Evolutionary conservation across 1,140 invertebrate species (phyloP).

Genomic region (Eupristina koningsbergeri): DNA sequence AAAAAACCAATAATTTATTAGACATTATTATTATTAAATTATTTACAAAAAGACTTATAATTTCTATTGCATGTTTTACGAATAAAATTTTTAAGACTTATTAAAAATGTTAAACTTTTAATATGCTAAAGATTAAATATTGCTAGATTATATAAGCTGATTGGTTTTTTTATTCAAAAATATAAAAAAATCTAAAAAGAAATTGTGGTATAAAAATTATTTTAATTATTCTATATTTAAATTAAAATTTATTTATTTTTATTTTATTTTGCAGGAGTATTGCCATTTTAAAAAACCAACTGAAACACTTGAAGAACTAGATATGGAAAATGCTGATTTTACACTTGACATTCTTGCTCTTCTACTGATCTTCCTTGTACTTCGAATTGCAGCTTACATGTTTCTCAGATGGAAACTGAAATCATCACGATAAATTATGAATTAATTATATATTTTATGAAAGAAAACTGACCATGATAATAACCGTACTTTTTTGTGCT

Average conservation of each 20-base stretch:
- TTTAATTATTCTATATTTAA: not conserved
- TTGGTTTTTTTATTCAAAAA: no score
- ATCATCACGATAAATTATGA: constrained; percentile 77
- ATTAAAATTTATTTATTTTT: not conserved
- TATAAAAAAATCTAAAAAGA: no score
- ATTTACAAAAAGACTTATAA: no score
- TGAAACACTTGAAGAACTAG: constrained; percentile 93
- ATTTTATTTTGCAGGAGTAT: constrained; percentile 74
- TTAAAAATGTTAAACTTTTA: no score
- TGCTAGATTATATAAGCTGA: no score
- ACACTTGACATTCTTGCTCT: constrained; percentile 87
- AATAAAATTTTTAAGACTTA: no score
- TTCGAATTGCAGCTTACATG: constrained; percentile 91
- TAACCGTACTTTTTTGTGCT: constrained; percentile 6
- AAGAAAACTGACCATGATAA: not conserved
- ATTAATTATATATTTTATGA: constrained; percentile 20
- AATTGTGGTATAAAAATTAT: no score
- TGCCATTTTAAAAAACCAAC: constrained; percentile 92
- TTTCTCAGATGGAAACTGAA: constrained; percentile 92
- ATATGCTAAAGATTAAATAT: no score
- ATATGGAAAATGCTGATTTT: constrained; percentile 85
- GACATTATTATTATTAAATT: no score
- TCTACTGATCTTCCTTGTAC: constrained; percentile 88
- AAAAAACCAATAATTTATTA: no score
- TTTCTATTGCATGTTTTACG: no score